Evolutionary conservation across 2,888 invertebrate genomes (phyloP), one percentile per base, ranked within the genome.

Genomic region (Aleiodes alternator): DNA sequence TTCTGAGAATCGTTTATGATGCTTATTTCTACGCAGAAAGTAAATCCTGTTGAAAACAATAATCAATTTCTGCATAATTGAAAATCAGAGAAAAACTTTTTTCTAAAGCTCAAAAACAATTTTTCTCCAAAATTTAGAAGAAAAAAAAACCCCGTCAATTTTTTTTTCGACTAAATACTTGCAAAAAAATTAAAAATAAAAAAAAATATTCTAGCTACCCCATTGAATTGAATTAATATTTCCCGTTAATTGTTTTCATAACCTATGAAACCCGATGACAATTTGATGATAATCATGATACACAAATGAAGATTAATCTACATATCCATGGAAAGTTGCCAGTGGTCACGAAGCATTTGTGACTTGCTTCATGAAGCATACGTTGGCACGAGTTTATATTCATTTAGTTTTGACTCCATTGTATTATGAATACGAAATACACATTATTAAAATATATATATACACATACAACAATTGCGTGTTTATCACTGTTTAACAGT

Each of bases 321-420:
- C 59, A 51, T 57, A 56, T 57, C 29, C 57, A 71, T 71, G 70
- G 74, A 59, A 69, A 74, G 69, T 74, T 74, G 50, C 69, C 38
- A 69, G 69, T 59, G 53, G 69, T 74, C 61, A 69, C 53, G 69
- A 69, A 9, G 59, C 69, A 43, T 31, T 29, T 53, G 34, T 57
- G 29, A 43, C 34, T 61, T 53, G 50, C 59, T 71, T 64, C 64
- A 64, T 64, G 43, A 16, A 16, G 43, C 48, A 38, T 23, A 48
- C 16, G 43, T 64, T 64, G 48, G 43, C 48, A 64, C 59, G 53
- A 29, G 61, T 69, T 57, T 31, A 59, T 43, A 61, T 69, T 69
- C 57, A 59, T 59, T 69, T 23, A 61, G 14, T 74, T 53, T 66
- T 38, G 31, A 48, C 48, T 31, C 29, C 56, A 43, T 51, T 72